Base-by-base conservation (phyloP, 1,140 invertebrate species). In the Drosophila cardini region DNA sequence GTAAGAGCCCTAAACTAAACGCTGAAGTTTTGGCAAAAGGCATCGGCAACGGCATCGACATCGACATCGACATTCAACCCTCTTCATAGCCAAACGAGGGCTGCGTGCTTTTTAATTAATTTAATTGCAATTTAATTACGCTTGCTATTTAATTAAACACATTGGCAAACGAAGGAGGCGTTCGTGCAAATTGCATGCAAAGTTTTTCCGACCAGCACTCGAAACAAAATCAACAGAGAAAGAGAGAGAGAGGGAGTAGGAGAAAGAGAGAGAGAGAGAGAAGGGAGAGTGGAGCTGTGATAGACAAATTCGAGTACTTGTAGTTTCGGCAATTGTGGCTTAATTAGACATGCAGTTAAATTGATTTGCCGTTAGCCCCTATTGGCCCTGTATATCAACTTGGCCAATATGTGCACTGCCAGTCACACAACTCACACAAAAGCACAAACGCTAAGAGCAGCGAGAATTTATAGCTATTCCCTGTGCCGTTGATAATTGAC, bases 121-220 rank as follows among this genome's bases (percentile, higher is more conserved):
- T 90, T 90, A 90, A 90, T 90, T 90, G 89, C 80, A 72, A 89
- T 91, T 91, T 90, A 90, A 90, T 90, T 90, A 90, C 89, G 89
- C 89, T 91, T 90, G 89, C 89, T 91, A 90, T 90, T 90, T 90
- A 90, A 90, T 90, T 91, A 90, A 91, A 89, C 81, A 90, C 86
- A 87, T 87, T 87, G 80, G 73, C 62, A 82, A 48, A 40, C 16
- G 30, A 53, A 53, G 70, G 70, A 67, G 70, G 53, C 64, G 56
- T 69, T 56, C 32, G 71, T 69, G 71, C 64, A 60, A 69, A 69
- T 57, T 74, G 72, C 72, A 70, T 74, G 72, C 72, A 74, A 74
- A 75, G 30, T 71, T 75, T 74, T 74, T 74, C 32, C 65, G 58
- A n/a, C 48, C 40, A 68, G n/a, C 63, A 65, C 55, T 73, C 55